phyloP scores from a whole-genome alignment of 2,113 vertebrate species.

The Merops nubicus region DNA sequence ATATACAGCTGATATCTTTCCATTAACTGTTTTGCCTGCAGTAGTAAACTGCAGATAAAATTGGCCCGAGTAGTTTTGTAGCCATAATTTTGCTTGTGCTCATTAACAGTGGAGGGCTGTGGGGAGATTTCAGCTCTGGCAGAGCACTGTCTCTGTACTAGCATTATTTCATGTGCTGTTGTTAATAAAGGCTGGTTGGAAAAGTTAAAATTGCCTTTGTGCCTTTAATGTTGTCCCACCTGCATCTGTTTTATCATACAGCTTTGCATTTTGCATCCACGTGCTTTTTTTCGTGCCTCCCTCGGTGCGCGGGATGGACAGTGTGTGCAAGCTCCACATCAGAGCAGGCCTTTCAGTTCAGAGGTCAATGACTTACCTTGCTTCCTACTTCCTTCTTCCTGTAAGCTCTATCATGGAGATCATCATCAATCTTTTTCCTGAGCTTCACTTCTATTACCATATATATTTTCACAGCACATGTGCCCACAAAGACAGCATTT shows the following conservation, averaged over 20 bases:
- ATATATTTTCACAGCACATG: neutral
- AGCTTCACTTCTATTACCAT: neutral
- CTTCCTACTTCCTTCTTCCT: neutral
- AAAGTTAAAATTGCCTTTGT: neutral
- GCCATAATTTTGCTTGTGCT: neutral
- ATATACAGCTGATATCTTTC: neutral
- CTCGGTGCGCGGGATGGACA: neutral
- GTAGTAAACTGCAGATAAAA: neutral
- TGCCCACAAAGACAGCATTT: neutral
- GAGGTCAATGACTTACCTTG: neutral
- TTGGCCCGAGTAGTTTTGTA: neutral
- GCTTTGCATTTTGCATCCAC: neutral
- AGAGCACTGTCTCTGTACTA: neutral
- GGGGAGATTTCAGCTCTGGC: rapidly evolving
- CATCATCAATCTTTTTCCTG: neutral
- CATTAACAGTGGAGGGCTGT: neutral
- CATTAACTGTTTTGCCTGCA: neutral
- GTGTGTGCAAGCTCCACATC: neutral
- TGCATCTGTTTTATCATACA: neutral
- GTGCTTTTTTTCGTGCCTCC: neutral
- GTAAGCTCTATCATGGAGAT: neutral
- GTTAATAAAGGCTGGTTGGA: neutral
- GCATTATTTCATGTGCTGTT: neutral
- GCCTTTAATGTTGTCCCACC: neutral
- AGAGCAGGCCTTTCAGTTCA: neutral